Evolutionary conservation across 2,797 vertebrate species (phyloP), one percentile per base, ranked within the genome.

Genomic region (Echeneis naucrates): DNA sequence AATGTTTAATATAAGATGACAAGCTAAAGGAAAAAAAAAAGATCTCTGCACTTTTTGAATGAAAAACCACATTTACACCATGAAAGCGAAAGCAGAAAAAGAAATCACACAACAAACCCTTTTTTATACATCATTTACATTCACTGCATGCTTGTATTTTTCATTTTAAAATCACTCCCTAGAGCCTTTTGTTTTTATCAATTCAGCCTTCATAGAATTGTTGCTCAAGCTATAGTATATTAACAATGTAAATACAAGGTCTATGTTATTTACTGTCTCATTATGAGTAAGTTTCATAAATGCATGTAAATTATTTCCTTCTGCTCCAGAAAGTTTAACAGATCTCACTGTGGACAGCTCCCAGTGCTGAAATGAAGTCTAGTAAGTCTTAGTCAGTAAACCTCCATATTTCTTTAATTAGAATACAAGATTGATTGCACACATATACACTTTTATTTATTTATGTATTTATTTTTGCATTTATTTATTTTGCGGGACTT

Each of bases 261-360:
- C 23, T 38, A 17, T 33, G n/a, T 23, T 42, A 50, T 59, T 21
- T 23, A 35, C 4, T 3, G 33, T 65, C 14, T 51, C 32, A 47
- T 58, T n/a, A 62, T 44, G 16, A 32, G 19, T 2, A 5, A 16
- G 23, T 53, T 68, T 32, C 51, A 62, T 45, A 37, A 27, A 60
- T 16, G 14, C 3, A 23, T 57, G 19, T 23, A 19, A 19, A 54
- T 4, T 50, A 14, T 62, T 10, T 68, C 32, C 8, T 40, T 23
- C 21, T 30, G 48, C 27, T 47, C 10, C 33, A n/a, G 35, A 27
- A 44, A 37, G 55, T 30, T 37, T 21, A 30, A 56, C 54, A 56
- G 44, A 42, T 59, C 54, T 4, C 1, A 48, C 27, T 52, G 55
- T 73, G 72, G 64, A 83, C 60, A 76, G 77, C 68, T 76, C 47